phyloP scores from a whole-genome alignment of 2,113 vertebrate species.

The Protobothrops mucrosquamatus region DNA sequence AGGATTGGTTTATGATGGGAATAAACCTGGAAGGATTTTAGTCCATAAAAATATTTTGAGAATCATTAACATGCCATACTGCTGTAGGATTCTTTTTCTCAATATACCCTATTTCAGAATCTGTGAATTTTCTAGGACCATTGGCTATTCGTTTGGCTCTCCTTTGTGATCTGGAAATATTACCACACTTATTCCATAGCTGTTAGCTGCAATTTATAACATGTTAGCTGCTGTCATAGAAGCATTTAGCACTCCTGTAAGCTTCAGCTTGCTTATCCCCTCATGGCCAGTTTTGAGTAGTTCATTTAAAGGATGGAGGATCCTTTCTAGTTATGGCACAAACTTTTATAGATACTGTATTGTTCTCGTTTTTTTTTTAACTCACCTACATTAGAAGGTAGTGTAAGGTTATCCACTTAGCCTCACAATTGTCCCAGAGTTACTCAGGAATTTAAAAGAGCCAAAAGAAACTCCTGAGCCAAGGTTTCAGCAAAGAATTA shows the following conservation, averaged over 20 bases:
- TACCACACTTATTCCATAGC: not conserved
- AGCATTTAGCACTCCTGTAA: not conserved
- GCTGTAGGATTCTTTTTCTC: not conserved
- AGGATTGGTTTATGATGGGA: not conserved
- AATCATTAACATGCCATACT: not conserved
- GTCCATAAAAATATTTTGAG: not conserved
- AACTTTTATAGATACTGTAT: not conserved
- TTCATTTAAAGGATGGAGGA: not conserved
- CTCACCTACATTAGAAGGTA: not conserved
- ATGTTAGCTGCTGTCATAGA: not conserved
- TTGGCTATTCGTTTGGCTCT: not conserved
- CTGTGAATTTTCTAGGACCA: not conserved
- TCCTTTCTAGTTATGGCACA: not conserved
- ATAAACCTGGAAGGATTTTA: not conserved
- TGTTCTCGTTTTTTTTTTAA: not conserved
- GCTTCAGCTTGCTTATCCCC: not conserved
- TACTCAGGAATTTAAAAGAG: too few relatives aligned
- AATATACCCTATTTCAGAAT: not conserved
- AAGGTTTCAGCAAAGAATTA: too few relatives aligned
- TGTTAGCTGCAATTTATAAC: not conserved
- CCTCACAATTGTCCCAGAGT: too few relatives aligned
- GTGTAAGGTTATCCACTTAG: too few relatives aligned
- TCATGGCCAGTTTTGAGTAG: not conserved
- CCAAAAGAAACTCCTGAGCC: too few relatives aligned
- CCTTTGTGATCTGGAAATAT: not conserved